Base-by-base conservation (phyloP, 2,797 vertebrate genomes). In the Hypotaenidia philippensis region DNA sequence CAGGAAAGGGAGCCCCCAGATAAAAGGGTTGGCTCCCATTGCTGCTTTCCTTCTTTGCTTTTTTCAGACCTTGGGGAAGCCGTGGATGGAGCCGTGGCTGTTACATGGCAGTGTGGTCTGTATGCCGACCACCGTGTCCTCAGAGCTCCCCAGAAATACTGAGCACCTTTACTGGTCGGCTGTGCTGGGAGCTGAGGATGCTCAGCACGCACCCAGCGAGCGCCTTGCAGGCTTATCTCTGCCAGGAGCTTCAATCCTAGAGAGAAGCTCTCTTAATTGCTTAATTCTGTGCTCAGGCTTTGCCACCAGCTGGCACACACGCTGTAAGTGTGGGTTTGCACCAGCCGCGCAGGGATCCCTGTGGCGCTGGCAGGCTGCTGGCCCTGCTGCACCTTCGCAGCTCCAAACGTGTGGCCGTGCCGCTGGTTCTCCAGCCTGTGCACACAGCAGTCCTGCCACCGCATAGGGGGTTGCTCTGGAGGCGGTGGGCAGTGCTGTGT, bases 221-320 rank as follows among this genome's bases (percentile, higher is more conserved):
- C n/a, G 12, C 56, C 55, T 69, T 55, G 50, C 23, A 34, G 57
- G 50, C 66, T 95, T 82, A 80, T 27, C 45, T 29, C 83, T 3
- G 1, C 0, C 1, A 83, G 81, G 84, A 94, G 64, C 94, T 89
- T 32, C 90, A 87, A 89, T 80, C 83, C 63, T 32, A 6, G 64
- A 75, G 77, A 92, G 89, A 47, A 74, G 90, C 92, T 80, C 90
- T 63, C 53, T 47, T 89, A 90, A 83, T 85, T 85, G 71, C 64
- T 80, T 80, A 90, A 93, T 34, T 5, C 78, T 29, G 26, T 26
- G 83, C 83, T 83, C 45, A 11, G 4, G 88, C 84, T 79, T 34
- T 53, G 84, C 84, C 10, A 11, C 40, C 60, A 34, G 87, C 90
- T 94, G 95, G 45, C 85, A 76, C 47, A 1, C 3, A 14, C 1